Evolutionary conservation across 2,888 invertebrate genomes (phyloP).

Genomic region (Cheilosia pagana): DNA sequence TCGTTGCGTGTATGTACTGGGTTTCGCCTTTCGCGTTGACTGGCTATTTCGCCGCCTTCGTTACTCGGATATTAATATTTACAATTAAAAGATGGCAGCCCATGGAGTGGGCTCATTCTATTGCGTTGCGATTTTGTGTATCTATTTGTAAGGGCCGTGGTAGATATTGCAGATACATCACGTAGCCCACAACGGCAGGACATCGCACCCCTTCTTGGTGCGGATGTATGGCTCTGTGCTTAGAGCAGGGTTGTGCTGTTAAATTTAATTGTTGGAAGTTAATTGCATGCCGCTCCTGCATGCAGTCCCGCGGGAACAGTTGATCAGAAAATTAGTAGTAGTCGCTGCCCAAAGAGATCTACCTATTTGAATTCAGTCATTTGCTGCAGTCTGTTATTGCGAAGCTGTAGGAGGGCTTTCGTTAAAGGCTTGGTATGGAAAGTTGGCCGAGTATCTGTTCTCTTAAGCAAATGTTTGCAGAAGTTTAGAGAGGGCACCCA

Average conservation of each 20-base stretch:
- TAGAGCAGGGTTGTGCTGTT: constrained; percentile 34
- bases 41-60: constrained; percentile 57
- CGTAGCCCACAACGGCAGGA: neutral
- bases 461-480: too few species aligned
- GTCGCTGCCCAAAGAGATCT: too few species aligned
- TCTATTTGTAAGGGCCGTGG: neutral
- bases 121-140: constrained; percentile 36
- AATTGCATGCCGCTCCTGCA: constrained; percentile 63
- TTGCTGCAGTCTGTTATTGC: too few species aligned
- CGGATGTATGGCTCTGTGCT: constrained; percentile 39
- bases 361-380: too few species aligned
- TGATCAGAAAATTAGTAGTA: constrained; percentile 71
- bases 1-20: neutral
- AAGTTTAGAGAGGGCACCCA: too few species aligned
- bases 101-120: constrained; percentile 9
- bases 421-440: too few species aligned
- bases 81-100: constrained; percentile 48
- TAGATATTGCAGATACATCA: constrained; percentile 7
- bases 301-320: constrained; percentile 51
- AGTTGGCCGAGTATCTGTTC: too few species aligned
- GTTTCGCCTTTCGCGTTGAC: constrained; percentile 39
- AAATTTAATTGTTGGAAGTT: constrained; percentile 71
- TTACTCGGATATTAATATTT: constrained; percentile 70
- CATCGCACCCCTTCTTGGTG: constrained; percentile 31
- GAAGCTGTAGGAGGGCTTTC: too few species aligned